Base-by-base conservation (phyloP, 2,888 invertebrate genomes). In the Rhingia campestris region DNA sequence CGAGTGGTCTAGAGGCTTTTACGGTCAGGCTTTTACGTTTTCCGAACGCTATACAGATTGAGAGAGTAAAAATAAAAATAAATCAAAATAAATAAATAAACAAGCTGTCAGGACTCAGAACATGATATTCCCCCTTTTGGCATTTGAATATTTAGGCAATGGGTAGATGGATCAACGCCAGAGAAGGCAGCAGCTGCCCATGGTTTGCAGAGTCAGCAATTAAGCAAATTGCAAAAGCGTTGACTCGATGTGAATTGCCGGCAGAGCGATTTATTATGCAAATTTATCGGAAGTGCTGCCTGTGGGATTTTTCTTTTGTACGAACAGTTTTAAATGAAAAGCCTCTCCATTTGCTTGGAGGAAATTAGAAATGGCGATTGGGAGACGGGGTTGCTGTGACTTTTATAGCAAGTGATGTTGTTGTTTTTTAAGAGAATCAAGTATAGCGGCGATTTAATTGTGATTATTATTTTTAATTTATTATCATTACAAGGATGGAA, bases 201-300 rank as follows among this genome's bases (percentile, higher is more conserved):
- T 54, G 53, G 59, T 22, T 45, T 12, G 72, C 37, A 12, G 61
- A 76, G 72, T 56, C 47, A 80, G 80, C 84, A 84, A 84, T 84
- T 80, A 84, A 80, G 66, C 66, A 84, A 84, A 84, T 84, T 84
- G 84, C 30, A 84, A 80, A 22, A 69, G 80, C 80, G 75, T 84
- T 74, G 74, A 84, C 49, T 69, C 74, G 84, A 61, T 74, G 58
- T 43, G 70, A 70, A 80, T 61, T 59, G 75, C 80, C 84, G 80
- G 59, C 70, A 74, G 61, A 80, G 74, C 70, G 84, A 84, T 80
- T 84, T 84, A 80, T 80, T 84, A 84, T 84, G 84, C 74, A 84
- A 84, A 84, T 84, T 84, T 75, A 63, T 70, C 33, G 51, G 47
- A 47, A 79, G 73, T 64, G 79, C 73, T 72, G 33, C 4, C 37